phyloP scores from a whole-genome alignment of 2,113 vertebrate genomes.

The Paradisaea rubra region DNA sequence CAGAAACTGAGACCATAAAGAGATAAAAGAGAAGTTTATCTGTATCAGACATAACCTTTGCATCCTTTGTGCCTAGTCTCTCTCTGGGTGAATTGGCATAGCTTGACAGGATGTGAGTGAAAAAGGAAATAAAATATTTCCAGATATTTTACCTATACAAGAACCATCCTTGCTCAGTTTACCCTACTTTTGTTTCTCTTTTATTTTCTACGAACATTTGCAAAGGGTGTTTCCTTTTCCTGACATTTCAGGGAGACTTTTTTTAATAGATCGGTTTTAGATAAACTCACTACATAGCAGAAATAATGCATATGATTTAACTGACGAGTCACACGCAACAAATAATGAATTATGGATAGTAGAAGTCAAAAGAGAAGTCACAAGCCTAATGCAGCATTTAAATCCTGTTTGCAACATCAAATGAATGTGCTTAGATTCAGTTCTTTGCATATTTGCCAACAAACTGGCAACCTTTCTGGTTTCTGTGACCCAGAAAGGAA shows the following conservation, averaged over 20 bases:
- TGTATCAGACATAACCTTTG: neutral
- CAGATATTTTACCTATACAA: neutral
- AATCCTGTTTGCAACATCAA: constrained; percentile 15
- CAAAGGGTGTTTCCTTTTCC: neutral
- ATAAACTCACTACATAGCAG: neutral
- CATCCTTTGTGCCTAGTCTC: neutral
- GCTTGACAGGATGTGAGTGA: neutral
- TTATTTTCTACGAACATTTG: neutral
- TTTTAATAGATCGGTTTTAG: neutral
- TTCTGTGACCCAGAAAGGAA: neutral
- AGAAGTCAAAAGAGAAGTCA: constrained; percentile 10
- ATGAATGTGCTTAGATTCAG: neutral
- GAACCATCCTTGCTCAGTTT: neutral
- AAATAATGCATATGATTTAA: neutral
- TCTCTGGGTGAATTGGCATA: neutral
- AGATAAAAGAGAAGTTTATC: neutral
- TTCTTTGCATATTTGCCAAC: neutral
- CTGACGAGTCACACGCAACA: neutral
- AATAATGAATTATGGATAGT: constrained; percentile 5
- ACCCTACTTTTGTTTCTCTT: neutral
- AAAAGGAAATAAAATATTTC: neutral
- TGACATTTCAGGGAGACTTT: neutral
- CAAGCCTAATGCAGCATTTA: constrained; percentile 1
- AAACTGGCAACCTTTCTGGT: neutral
- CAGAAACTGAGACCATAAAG: neutral